Base-by-base conservation (phyloP, 2,888 invertebrate genomes). In the Drosophila nr. fundita region DNA sequence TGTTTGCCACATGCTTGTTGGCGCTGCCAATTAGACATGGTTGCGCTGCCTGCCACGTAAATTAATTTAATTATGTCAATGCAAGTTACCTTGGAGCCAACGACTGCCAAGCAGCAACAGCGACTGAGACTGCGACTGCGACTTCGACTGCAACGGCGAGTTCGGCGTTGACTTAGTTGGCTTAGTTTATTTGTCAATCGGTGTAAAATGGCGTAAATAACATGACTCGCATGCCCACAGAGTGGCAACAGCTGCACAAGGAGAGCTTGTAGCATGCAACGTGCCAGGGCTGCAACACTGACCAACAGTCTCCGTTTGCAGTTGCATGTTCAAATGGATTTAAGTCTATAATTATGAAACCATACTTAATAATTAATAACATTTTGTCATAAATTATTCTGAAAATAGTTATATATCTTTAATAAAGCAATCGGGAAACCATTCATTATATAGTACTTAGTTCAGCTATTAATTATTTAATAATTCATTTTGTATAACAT, bases 61-160 rank as follows among this genome's bases (percentile, higher is more conserved):
- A 91, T 91, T 92, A 91, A 91, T 91, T 91, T 92, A 91, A 91
- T 91, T 91, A 91, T 91, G 91, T 92, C 91, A 91, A 91, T 91
- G 82, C 87, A 90, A 91, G 89, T 91, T 90, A 91, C 89, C 90
- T 91, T 90, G 91, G 78, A 90, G 89, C 82, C 82, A 59, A 58
- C 58, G n/a, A 32, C 60, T 68, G 54, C 59, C 57, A 52, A 6
- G 48, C 62, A 58, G 48, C 63, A 29, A 42, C 21, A 5, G 11
- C 4, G 4, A 38, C 38, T 0, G n/a, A 55, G 64, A 65, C 59
- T 24, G 45, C 32, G 18, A 59, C 61, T 13, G 34, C 49, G 21
- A 58, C 60, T 18, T 11, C 50, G 29, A 61, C 55, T 38, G 63
- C 53, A 53, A 58, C 57, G 42, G 32, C 34, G 29, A 67, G 55